phyloP scores from a whole-genome alignment of 2,888 invertebrate species.

The Acanthoscelides obtectus region DNA sequence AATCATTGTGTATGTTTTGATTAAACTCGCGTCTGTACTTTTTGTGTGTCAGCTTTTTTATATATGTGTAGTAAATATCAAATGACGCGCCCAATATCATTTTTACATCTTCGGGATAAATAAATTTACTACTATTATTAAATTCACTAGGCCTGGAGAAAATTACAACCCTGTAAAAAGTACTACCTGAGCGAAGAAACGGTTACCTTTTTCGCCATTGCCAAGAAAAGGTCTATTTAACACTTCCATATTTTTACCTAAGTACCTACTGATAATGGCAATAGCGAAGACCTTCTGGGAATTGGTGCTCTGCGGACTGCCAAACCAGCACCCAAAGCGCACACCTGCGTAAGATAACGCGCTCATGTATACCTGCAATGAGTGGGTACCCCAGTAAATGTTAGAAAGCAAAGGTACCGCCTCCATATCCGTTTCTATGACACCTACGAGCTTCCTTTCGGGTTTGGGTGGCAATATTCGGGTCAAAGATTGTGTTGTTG shows the following conservation, averaged over 20 bases:
- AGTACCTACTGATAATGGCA: not conserved
- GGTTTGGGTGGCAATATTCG: conserved; percentile 5
- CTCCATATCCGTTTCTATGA: not conserved
- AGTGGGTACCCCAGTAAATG: not conserved
- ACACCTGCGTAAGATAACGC: not conserved
- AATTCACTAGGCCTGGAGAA: too few species aligned
- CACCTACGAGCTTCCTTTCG: conserved; percentile 15
- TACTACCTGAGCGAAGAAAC: not conserved
- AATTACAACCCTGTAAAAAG: not conserved
- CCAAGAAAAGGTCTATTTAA: not conserved
- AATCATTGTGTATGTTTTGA: too few species aligned
- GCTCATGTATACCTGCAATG: not conserved
- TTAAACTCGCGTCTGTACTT: too few species aligned
- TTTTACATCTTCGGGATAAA: too few species aligned
- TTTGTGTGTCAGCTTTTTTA: too few species aligned
- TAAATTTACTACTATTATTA: too few species aligned
- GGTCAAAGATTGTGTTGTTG: not conserved
- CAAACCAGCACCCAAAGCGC: not conserved
- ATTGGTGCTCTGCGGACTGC: not conserved
- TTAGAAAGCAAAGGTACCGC: not conserved
- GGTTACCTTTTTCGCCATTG: not conserved
- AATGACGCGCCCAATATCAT: too few species aligned
- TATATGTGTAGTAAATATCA: too few species aligned
- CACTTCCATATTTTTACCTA: not conserved
- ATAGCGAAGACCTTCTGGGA: not conserved